phyloP scores from a whole-genome alignment of 2,888 invertebrate genomes.

The Linyphia triangularis region DNA sequence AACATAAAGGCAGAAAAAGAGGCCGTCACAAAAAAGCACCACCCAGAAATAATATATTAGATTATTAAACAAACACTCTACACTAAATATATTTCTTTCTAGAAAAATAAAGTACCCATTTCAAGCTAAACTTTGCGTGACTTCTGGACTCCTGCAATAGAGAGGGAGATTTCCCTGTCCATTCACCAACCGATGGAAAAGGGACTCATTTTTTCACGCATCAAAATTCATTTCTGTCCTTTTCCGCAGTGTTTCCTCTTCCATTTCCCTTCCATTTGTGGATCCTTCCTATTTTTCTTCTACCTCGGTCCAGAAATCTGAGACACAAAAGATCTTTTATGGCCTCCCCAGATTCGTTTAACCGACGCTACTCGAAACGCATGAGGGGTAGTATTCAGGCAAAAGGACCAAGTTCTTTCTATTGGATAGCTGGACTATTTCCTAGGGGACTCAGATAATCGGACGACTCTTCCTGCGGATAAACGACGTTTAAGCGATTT shows the following conservation, averaged over 20 bases:
- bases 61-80: too few relatives aligned
- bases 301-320: conserved; percentile 5
- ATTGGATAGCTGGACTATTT: background rate
- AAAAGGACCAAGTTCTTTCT: background rate
- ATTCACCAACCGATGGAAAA: too few relatives aligned
- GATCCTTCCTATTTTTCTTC: background rate
- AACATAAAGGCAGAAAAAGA: too few relatives aligned
- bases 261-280: conserved; percentile 14
- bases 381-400: background rate
- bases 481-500: conserved; percentile 61
- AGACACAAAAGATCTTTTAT: conserved; percentile 51
- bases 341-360: conserved; percentile 51
- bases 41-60: too few relatives aligned
- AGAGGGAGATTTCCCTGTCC: too few relatives aligned
- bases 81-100: too few relatives aligned
- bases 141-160: too few relatives aligned
- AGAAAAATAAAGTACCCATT: too few relatives aligned
- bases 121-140: too few relatives aligned
- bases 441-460: conserved; percentile 37
- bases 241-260: conserved; percentile 11
- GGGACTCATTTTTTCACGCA: too few relatives aligned
- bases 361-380: background rate
- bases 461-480: conserved; percentile 29
- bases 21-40: too few relatives aligned
- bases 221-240: conserved; percentile 3